Base-by-base conservation (phyloP, 1,140 invertebrate genomes). In the Xylocopa sonorina region DNA sequence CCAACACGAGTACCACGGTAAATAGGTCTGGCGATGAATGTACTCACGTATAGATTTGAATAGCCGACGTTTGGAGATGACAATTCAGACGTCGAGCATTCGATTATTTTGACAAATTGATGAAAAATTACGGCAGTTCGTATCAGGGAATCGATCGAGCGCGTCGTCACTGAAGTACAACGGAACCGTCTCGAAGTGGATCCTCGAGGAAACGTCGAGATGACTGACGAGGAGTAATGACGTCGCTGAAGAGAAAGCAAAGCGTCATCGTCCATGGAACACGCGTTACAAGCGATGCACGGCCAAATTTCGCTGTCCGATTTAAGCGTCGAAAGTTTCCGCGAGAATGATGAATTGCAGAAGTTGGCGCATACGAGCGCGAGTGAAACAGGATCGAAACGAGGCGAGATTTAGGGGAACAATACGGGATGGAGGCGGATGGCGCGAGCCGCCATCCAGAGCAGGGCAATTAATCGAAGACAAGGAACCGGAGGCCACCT, bases 181-280 rank as follows among this genome's bases (percentile, higher is more conserved):
- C n/a, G 38, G 32, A 50, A 62, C 2, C 29, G 21, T 24, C 10
- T 3, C 10, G 18, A 57, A 5, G 14, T 9, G 41, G 29, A 48
- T 21, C n/a, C 41, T 0, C 9, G 29, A 18, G 0, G 7, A 6
- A 34, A 21, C n/a, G 43, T 48, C 51, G 18, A 48, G 24, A 9
- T 7, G 69, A 62, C 69, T 62, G 57, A 62, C n/a, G n/a, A n/a
- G n/a, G 29, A 73, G 43, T 62, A 50, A 63, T 24, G 41, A 48
- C 48, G 4, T 32, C 51, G 16, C 29, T 29, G n/a, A n/a, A 14
- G n/a, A 4, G 29, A 38, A 62, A 73, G 29, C 0, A n/a, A 34
- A 24, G 29, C 57, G 24, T 43, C 68, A 43, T 71, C 51, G 16
- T 27, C 27, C 41, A 24, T 6, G 9, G 18, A 14, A 32, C 18